Conservation (phyloP, 2,797 vertebrate species). For the Sternotherus odoratus region DNA sequence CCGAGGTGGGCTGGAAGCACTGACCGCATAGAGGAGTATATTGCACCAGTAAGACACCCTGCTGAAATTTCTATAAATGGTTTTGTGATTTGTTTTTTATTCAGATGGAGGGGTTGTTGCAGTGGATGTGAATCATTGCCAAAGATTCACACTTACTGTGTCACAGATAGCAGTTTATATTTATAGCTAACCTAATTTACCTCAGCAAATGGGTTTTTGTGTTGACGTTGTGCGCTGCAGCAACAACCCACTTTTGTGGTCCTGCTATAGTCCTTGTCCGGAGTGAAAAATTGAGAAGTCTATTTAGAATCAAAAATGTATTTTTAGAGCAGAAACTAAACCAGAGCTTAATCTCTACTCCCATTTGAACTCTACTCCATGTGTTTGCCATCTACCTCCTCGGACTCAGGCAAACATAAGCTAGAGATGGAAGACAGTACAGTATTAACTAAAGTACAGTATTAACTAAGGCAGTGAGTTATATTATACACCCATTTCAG, state of each 20-base stretch:
- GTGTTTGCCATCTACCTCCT: background rate
- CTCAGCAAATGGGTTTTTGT: no score
- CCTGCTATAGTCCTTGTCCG: background rate
- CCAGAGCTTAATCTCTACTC: background rate
- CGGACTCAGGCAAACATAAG: background rate
- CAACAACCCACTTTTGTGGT: background rate
- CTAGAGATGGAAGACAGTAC: background rate
- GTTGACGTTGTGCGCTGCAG: background rate
- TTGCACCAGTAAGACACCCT: rapidly evolving
- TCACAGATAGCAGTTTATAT: background rate
- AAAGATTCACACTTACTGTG: background rate
- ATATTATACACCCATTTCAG: background rate
- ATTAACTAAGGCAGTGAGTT: background rate
- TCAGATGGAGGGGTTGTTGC: rapidly evolving
- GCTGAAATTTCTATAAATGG: background rate
- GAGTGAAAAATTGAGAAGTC: background rate
- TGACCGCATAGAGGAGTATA: background rate
- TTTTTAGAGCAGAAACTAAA: background rate
- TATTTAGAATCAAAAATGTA: background rate
- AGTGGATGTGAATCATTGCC: background rate
- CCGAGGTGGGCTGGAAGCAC: rapidly evolving
- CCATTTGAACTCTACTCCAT: background rate
- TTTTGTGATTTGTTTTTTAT: rapidly evolving
- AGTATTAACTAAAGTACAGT: background rate
- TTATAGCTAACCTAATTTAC: rapidly evolving